A percentile compares a stretch with the other conserved stretches of the same genome.
Conservation (phyloP, 2,113 vertebrate species). For the Stictonetta naevosa region DNA sequence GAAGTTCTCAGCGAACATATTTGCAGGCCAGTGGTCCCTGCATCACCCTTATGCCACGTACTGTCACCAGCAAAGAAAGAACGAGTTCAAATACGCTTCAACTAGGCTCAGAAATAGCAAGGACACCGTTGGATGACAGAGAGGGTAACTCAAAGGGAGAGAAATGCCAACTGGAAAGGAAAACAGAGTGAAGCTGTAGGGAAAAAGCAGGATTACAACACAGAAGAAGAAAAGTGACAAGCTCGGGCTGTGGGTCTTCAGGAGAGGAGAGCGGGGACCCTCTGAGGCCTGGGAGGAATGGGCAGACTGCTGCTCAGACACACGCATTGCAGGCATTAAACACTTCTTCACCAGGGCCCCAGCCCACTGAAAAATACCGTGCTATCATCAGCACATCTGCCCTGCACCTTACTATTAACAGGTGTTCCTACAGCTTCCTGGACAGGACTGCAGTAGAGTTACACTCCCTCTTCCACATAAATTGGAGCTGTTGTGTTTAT, state of each 20-base stretch:
- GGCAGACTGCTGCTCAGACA: not conserved
- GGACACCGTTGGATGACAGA: not conserved
- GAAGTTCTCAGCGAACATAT: not conserved
- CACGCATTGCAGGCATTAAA: too few species aligned
- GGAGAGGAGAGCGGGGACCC: fast-evolving
- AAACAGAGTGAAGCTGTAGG: fast-evolving
- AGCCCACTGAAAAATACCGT: fast-evolving
- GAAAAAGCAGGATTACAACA: fast-evolving
- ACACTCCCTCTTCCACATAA: fast-evolving
- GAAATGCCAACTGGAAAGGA: fast-evolving
- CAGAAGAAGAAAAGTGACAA: not conserved
- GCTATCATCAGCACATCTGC: not conserved
- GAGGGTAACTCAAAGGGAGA: not conserved
- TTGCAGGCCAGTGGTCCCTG: not conserved
- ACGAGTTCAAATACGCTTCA: fast-evolving
- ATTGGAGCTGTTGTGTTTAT: not conserved
- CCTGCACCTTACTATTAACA: not conserved
- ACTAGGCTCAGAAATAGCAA: fast-evolving
- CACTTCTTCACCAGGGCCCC: fast-evolving
- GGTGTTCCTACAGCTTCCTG: not conserved
- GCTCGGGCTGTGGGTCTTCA: fast-evolving
- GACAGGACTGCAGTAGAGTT: not conserved
- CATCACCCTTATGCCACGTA: fast-evolving
- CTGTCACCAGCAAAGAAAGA: not conserved
- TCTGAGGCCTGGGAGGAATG: not conserved